These are phyloP conservation scores for Atractosteus spatula DNA, from an alignment of 2,113 vertebrate genomes.

Conservation along the genomic window DNA sequence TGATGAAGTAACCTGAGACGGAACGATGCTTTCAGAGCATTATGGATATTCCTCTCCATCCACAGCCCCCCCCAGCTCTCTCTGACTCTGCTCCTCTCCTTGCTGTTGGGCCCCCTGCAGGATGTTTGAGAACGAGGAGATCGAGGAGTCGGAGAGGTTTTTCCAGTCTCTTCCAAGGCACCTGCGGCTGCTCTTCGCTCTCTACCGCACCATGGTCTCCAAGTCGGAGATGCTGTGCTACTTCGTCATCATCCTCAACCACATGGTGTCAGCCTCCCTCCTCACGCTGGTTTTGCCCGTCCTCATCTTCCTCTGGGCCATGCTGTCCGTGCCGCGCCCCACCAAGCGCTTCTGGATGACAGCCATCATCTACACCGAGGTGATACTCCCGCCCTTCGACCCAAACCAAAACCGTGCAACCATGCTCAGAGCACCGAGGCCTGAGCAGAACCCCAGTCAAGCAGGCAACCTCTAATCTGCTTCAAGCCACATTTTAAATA, in stretches of 20 bases:
- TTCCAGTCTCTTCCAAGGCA: slow-evolving; percentile 41
- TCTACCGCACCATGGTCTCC: slow-evolving; percentile 54
- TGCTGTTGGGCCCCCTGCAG: slow-evolving; percentile 27
- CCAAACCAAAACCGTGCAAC: too few relatives aligned
- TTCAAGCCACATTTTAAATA: too few relatives aligned
- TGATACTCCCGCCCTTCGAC: slow-evolving; percentile 13
- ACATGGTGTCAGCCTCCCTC: slow-evolving; percentile 59
- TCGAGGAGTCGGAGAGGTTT: slow-evolving; percentile 59
- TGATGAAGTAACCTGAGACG: too few relatives aligned
- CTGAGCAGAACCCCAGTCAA: too few relatives aligned
- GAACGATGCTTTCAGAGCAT: too few relatives aligned
- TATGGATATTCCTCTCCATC: background rate
- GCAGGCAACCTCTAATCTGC: too few relatives aligned
- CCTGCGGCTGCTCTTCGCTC: slow-evolving; percentile 57
- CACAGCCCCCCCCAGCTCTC: background rate
- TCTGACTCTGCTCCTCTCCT: background rate
- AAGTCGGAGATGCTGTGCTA: slow-evolving; percentile 68
- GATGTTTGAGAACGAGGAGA: slow-evolving; percentile 55
- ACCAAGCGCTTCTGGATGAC: slow-evolving; percentile 70
- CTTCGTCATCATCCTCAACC: slow-evolving; percentile 66
- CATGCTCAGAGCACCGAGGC: too few relatives aligned
- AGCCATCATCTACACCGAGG: slow-evolving; percentile 73
- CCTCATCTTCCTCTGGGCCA: slow-evolving; percentile 66
- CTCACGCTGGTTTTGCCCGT: slow-evolving; percentile 62
- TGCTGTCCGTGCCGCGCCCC: slow-evolving; percentile 69